Base-by-base conservation (phyloP, 92 coral and sea anemone species). In the Parazoanthus atlanticus region DNA sequence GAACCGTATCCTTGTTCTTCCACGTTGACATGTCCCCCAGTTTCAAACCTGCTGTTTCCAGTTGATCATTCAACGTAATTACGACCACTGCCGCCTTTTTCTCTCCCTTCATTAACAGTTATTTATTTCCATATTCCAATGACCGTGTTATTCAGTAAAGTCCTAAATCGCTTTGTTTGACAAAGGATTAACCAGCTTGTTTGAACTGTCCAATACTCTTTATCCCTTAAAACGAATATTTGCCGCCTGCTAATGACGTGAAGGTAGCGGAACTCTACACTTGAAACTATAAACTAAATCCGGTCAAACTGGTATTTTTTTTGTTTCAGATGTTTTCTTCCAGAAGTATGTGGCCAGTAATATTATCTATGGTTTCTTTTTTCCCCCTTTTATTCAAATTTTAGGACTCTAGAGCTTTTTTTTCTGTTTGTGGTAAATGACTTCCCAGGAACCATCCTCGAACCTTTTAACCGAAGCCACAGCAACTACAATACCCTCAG, bases 121-220 rank as follows among this genome's bases (percentile, higher is more conserved):
- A 11, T n/a, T 30, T 31, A 21, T 41, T 81, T 36, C 5, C 52
- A 28, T 19, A 46, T 31, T 84, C 78, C 17, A 26, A 70, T 32
- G 74, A 61, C 61, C 21, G 46, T 64, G 75, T 38, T 36, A 36
- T 23, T n/a, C n/a, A n/a, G n/a, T 70, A 64, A 21, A 66, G 74
- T 33, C 52, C 47, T 34, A 29, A 84, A 40, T 70, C 87, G 26
- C 67, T 69, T 46, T 70, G 87, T 84, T 84, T 84, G 30, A 29
- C 30, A 46, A 43, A 30, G 79, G 77, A 40, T 71, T 71, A 46
- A 46, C 78, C 61, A 13, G 36, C 36, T 21, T 73, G 23, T 32
- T 73, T 52, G 58, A 1, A 52, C 19, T 52, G 58, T 52, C 58
- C 58, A 52, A 12, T 12, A 0, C 58, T 52, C 21, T 52, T 52